Evolutionary conservation across 1,140 invertebrate genomes (phyloP), one percentile per base, ranked within the genome.

Genomic region (Drosophila eugracilis): DNA sequence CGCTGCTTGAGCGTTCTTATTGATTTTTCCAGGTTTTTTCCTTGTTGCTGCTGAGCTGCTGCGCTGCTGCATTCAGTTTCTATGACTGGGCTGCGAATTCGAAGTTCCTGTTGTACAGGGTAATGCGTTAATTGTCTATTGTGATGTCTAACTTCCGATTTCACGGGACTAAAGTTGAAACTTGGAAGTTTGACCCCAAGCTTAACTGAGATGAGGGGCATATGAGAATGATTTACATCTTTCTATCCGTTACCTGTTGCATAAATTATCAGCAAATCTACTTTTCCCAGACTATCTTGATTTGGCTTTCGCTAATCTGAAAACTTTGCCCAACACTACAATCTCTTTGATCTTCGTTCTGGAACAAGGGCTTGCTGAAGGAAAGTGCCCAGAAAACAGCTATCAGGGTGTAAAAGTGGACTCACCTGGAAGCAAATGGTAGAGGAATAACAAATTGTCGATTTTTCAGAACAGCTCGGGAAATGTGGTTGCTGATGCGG

Each of bases 11-110:
- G 65, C 80, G 72, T 85, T 73, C 69, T 75, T 84, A 84, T 84
- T 86, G 80, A 84, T 84, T 84, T 85, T 84, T 84, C 81, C 71
- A 63, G 55, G 71, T 36, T 32, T 63, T n/a, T 65, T 39, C 34
- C 22, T 15, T 47, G 26, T 52, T 57, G 12, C 17, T 50, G n/a
- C 53, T 34, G 9, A 37, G 54, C 44, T n/a, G n/a, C n/a, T n/a
- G n/a, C n/a, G 50, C 37, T 55, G 30, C 26, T 76, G 39, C 57
- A 55, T 19, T 30, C 24, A 50, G 37, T 36, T 50, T 36, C 7
- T n/a, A 41, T 69, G 58, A 26, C 37, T 34, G 5, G 9, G 3
- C 3, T 32, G 9, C 12, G n/a, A n/a, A n/a, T n/a, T n/a, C n/a
- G n/a, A n/a, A 12, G 9, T 7, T 30, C 9, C 28, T 30, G 28